These are phyloP conservation scores for Ophioderma brevispina DNA, from an alignment of 35 echinoderm and acorn worm genomes.

Conservation along the genomic window DNA sequence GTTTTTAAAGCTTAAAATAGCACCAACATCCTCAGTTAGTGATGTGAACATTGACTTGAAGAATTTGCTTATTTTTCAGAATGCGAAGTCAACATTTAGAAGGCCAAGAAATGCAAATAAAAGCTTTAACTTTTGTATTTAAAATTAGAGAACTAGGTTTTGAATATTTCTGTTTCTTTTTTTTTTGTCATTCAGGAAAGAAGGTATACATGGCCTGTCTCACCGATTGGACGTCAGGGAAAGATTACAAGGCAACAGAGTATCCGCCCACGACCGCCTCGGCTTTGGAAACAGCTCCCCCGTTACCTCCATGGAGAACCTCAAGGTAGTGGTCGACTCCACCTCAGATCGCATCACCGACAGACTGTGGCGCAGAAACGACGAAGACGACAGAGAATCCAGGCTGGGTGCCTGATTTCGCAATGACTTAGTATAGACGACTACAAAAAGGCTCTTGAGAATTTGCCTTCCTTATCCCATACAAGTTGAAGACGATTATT, in stretches of 20 bases:
- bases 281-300: not conserved
- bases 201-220: not conserved
- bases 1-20: not conserved
- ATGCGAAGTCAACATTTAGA: not conserved
- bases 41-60: not conserved
- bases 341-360: not conserved
- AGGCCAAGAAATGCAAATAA: not conserved
- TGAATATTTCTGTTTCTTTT: not conserved
- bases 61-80: not conserved
- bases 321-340: not conserved
- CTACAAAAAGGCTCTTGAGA: not conserved
- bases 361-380: not conserved
- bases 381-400: not conserved
- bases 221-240: not conserved
- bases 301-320: not conserved
- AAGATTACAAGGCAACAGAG: not conserved
- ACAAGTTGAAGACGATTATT: not conserved
- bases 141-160: not conserved
- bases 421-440: slow-evolving; percentile 6
- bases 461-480: not conserved
- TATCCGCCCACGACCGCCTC: not conserved
- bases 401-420: not conserved
- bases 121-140: not conserved
- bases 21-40: not conserved
- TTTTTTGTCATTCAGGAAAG: not conserved